Base-by-base conservation (phyloP, 2,888 invertebrate genomes). In the Drosophila prolongata region DNA sequence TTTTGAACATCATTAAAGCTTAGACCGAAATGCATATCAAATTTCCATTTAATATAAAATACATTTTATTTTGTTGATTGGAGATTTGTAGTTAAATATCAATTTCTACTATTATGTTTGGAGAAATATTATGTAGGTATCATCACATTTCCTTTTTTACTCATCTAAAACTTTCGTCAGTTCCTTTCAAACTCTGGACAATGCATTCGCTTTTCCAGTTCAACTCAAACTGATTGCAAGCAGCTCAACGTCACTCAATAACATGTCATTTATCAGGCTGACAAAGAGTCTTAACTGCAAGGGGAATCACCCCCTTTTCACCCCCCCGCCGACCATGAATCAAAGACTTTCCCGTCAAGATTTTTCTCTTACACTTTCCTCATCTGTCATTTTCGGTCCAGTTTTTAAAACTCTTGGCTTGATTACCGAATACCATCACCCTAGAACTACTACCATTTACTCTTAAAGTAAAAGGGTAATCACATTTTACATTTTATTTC, bases 181-280 rank as follows among this genome's bases (percentile, higher is more conserved):
- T 24, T 44, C 9, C 16, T 14, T 19, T 24, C 6, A 9, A 35
- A 6, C 42, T 14, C 0, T 11, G 10, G 27, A 16, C 38, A 42
- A 14, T 34, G 30, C 38, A 38, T 13, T 47, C 16, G 57, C 38
- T 16, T 24, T 16, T 42, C n/a, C 24, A 53, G 42, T n/a, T 16
- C 4, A n/a, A 11, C 24, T 27, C 46, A 3, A 43, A 27, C 27
- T n/a, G 46, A 47, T 30, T 47, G 46, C 46, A 47, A 35, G 34
- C 61, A 70, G 71, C 53, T 55, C 65, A 67, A 54, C 46, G 40
- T 64, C 66, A 37, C 55, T 57, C 71, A 53, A 70, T 70, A 57
- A 71, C 57, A 57, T 57, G 57, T 44, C 71, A 70, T 71, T 62
- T 71, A 70, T 71, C 71, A 56, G 70, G 38, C 52, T 27, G 61